Evolutionary conservation across 1,140 invertebrate genomes (phyloP).

Genomic region (Vollenhovia emeryi): DNA sequence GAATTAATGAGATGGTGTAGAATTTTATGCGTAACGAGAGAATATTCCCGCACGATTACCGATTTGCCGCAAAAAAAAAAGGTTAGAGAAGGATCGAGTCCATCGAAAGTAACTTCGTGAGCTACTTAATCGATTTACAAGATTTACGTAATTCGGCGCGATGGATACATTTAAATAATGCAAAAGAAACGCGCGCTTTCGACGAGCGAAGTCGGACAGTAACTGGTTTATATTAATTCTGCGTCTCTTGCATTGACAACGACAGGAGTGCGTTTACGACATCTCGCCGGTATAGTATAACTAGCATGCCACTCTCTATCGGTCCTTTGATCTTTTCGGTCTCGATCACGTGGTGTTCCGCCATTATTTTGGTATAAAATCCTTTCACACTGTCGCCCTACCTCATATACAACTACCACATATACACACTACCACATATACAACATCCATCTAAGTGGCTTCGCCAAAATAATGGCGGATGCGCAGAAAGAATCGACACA

Average conservation of each 20-base stretch:
- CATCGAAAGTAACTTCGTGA: neutral
- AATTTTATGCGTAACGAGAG: conserved; percentile 26
- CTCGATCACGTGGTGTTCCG: no score
- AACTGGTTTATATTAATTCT: neutral
- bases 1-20: conserved; percentile 31
- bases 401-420: no score
- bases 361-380: no score
- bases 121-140: neutral
- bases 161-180: neutral
- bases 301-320: no score
- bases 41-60: conserved; percentile 17
- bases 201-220: neutral
- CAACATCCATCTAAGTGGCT: no score
- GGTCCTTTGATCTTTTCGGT: no score
- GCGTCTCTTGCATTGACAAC: neutral
- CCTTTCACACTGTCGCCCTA: no score
- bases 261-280: neutral
- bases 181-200: neutral
- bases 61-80: neutral
- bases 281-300: neutral
- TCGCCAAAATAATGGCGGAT: no score
- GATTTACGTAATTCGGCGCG: neutral
- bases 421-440: no score
- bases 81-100: neutral
- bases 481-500: no score